Conservation (phyloP, 2,888 invertebrate species). For the Apodemia mormo region DNA sequence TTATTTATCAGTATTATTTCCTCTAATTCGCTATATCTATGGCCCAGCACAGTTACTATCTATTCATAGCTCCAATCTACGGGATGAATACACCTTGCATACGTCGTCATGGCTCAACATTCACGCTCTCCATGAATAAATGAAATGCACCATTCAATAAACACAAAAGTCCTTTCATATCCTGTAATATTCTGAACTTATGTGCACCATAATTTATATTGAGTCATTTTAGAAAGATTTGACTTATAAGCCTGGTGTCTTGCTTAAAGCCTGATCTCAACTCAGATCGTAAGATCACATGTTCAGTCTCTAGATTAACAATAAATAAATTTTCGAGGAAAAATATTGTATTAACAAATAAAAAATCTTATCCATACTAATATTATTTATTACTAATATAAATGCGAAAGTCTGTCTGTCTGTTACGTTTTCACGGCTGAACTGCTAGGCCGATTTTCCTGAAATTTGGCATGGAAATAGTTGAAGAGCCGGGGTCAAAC, state of each 20-base stretch:
- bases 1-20: neutral
- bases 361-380: too few relatives aligned
- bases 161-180: slow-evolving; percentile 14
- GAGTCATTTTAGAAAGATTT: neutral
- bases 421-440: too few relatives aligned
- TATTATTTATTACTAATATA: too few relatives aligned
- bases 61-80: slow-evolving; percentile 48
- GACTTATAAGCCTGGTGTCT: neutral
- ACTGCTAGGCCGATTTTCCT: too few relatives aligned
- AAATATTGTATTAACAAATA: too few relatives aligned
- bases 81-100: slow-evolving; percentile 47
- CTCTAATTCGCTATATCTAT: slow-evolving; percentile 14
- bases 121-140: slow-evolving; percentile 47
- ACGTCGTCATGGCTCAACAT: slow-evolving; percentile 42
- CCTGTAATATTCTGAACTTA: neutral
- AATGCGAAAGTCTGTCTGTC: too few relatives aligned
- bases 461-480: too few relatives aligned
- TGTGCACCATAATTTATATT: neutral
- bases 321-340: too few relatives aligned
- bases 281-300: too few relatives aligned
- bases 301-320: too few relatives aligned
- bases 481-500: too few relatives aligned
- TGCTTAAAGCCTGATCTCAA: too few relatives aligned
- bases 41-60: slow-evolving; percentile 35
- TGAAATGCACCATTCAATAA: slow-evolving; percentile 33